Evolutionary conservation across 2,797 vertebrate species (phyloP).

Genomic region (Gymnoscopelus braueri): DNA sequence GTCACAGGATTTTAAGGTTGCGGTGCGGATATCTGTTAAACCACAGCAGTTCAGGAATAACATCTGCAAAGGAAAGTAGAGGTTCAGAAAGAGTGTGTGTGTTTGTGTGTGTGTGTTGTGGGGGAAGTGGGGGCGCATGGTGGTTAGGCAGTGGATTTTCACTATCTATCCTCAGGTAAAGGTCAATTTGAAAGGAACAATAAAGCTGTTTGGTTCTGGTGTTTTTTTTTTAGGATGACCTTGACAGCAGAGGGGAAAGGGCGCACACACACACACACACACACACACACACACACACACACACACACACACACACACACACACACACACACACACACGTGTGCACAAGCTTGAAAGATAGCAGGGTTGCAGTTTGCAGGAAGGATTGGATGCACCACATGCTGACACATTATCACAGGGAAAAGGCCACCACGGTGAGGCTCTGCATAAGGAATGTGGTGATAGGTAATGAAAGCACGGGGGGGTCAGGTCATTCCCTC

Average conservation of each 20-base stretch:
- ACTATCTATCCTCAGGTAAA: not conserved
- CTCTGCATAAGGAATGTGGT: constrained; percentile 65
- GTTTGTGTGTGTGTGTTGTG: too few species aligned
- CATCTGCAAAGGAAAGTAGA: constrained; percentile 2
- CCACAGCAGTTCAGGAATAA: too few species aligned
- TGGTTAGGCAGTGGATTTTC: not conserved
- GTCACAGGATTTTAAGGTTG: too few species aligned
- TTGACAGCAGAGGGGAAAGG: constrained; percentile 19
- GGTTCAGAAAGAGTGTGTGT: not conserved
- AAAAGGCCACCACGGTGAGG: constrained; percentile 22
- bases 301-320: constrained; percentile 8
- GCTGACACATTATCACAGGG: constrained; percentile 57
- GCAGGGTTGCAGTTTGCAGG: constrained; percentile 25
- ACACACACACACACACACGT: not conserved
- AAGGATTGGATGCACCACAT: constrained; percentile 43
- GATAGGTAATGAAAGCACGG: constrained; percentile 65
- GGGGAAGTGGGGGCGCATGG: too few species aligned
- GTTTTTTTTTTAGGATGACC: constrained; percentile 22
- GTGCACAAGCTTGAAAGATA: constrained; percentile 4
- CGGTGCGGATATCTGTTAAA: too few species aligned
- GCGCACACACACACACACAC: not conserved
- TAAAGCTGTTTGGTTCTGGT: constrained; percentile 13
- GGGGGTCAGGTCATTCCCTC: not conserved
- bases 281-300: not conserved
- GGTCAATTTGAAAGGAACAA: constrained; percentile 22